phyloP scores from a whole-genome alignment of 2,113 vertebrate species.

The Phrynosoma blainvillii region DNA sequence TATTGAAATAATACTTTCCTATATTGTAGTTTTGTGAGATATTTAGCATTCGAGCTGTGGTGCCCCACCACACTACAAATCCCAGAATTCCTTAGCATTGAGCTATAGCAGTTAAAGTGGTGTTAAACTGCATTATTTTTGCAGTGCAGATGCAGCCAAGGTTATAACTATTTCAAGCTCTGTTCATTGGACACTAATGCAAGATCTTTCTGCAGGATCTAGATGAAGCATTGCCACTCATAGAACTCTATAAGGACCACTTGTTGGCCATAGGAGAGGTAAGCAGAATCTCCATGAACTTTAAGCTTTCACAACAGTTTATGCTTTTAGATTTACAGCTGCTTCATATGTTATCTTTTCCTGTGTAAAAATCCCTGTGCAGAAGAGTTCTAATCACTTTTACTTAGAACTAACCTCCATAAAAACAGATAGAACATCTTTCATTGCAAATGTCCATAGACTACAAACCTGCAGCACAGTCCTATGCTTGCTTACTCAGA shows the following conservation, averaged over 20 bases:
- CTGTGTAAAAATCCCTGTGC: neutral
- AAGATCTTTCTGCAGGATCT: slow-evolving; percentile 82
- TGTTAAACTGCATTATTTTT: neutral
- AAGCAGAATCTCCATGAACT: slow-evolving; percentile 23
- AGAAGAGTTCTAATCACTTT: neutral
- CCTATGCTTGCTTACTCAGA: neutral
- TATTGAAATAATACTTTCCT: no score
- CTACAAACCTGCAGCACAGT: neutral
- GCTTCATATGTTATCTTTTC: neutral
- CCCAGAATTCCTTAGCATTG: no score
- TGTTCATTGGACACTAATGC: slow-evolving; percentile 6
- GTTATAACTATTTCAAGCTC: neutral
- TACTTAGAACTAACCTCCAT: neutral
- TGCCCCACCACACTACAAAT: no score
- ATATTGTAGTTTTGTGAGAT: no score
- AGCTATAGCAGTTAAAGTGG: no score
- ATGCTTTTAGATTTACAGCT: neutral
- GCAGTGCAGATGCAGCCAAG: neutral
- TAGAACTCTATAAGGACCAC: slow-evolving; percentile 89
- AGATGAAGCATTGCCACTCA: slow-evolving; percentile 87
- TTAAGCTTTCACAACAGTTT: neutral
- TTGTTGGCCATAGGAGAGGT: slow-evolving; percentile 95
- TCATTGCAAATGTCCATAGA: neutral
- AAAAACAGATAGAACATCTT: no score
- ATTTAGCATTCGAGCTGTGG: no score